phyloP scores from a whole-genome alignment of 2,888 invertebrate species.

The Pyrgus malvae region DNA sequence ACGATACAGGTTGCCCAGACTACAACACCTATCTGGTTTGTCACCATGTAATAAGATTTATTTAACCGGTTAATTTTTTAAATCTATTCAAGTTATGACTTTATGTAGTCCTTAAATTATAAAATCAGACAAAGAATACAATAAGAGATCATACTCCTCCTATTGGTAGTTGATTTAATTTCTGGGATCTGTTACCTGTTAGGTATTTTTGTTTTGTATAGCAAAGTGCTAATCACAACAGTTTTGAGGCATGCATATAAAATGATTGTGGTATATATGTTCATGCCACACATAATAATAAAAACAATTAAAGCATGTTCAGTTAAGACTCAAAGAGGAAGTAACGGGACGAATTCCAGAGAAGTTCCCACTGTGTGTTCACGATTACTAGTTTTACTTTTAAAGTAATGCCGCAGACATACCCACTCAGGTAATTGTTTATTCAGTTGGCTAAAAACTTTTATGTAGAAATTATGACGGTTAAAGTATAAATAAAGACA shows the following conservation, averaged over 20 bases:
- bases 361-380: conserved; percentile 4
- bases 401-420: conserved; percentile 12
- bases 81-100: neutral
- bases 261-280: too few relatives aligned
- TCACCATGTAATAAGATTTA: neutral
- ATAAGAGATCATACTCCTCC: too few relatives aligned
- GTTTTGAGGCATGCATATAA: too few relatives aligned
- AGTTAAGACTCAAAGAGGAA: conserved; percentile 16
- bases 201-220: too few relatives aligned
- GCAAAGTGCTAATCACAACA: too few relatives aligned
- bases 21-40: neutral
- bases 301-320: conserved; percentile 14
- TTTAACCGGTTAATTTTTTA: neutral
- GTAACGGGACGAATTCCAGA: conserved; percentile 19
- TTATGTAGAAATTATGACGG: neutral
- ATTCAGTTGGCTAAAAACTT: too few relatives aligned
- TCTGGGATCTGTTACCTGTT: too few relatives aligned
- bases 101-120: too few relatives aligned
- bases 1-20: neutral
- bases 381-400: conserved; percentile 12
- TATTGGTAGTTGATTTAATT: too few relatives aligned
- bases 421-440: conserved; percentile 17
- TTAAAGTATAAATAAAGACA: neutral
- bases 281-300: conserved; percentile 7
- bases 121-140: too few relatives aligned